These are phyloP conservation scores for Drosophila atroscutellata DNA, from an alignment of 2,888 invertebrate genomes.

Conservation along the genomic window DNA sequence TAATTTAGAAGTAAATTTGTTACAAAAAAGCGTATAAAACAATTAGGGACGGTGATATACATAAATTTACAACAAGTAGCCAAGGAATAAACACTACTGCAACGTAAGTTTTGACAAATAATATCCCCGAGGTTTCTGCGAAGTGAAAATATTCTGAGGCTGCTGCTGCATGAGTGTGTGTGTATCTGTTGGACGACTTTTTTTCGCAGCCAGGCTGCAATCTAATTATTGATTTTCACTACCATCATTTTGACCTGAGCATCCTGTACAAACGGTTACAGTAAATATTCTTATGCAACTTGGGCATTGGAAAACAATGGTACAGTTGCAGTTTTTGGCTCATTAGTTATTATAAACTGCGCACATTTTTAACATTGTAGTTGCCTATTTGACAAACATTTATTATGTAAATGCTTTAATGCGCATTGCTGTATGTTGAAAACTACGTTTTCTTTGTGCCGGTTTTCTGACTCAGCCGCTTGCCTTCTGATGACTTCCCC, in stretches of 20 bases:
- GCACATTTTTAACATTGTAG: neutral
- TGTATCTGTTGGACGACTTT: slow-evolving; percentile 60
- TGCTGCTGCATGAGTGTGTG: slow-evolving; percentile 18
- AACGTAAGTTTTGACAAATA: slow-evolving; percentile 44
- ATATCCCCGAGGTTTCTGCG: slow-evolving; percentile 3
- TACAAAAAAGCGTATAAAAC: slow-evolving; percentile 12
- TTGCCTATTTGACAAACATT: neutral
- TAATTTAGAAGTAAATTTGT: slow-evolving; percentile 10
- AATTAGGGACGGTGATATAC: neutral
- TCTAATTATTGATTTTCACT: slow-evolving; percentile 65
- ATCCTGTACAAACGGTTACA: neutral
- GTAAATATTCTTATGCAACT: slow-evolving; percentile 38
- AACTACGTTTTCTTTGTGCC: slow-evolving; percentile 19
- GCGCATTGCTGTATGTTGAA: neutral
- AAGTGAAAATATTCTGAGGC: slow-evolving; percentile 31
- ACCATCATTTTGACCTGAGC: neutral
- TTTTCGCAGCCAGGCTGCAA: slow-evolving; percentile 38
- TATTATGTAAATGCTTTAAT: neutral
- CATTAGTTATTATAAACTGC: neutral
- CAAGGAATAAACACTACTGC: neutral
- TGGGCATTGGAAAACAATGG: slow-evolving; percentile 2
- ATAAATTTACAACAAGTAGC: neutral
- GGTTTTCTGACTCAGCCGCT: slow-evolving; percentile 56
- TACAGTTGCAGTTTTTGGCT: slow-evolving; percentile 10
- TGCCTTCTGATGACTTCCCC: slow-evolving; percentile 16